These are phyloP conservation scores for Pocillopora grandis DNA, from an alignment of 92 coral and sea anemone genomes.

Conservation along the genomic window DNA sequence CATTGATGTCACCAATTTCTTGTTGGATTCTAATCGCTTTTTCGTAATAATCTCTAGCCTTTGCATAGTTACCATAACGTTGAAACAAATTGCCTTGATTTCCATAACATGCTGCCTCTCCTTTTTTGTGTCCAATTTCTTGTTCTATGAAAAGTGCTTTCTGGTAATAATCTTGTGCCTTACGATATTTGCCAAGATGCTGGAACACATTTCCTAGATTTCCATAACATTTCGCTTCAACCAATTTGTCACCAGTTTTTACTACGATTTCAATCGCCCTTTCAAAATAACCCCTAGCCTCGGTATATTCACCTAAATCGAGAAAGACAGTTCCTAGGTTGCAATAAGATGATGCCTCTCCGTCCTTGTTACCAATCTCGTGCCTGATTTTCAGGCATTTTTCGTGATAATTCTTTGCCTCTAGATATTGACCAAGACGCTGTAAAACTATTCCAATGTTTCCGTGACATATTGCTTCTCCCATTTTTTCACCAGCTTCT, in stretches of 20 bases:
- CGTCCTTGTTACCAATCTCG: background rate
- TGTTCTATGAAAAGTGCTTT: background rate
- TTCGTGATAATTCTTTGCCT: background rate
- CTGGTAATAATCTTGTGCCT: background rate
- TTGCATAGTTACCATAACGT: background rate
- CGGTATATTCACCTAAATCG: background rate
- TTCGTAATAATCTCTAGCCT: background rate
- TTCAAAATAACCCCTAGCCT: background rate
- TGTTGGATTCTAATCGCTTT: conserved; percentile 8
- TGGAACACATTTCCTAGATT: background rate
- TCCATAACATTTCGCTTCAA: background rate
- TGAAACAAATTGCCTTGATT: background rate
- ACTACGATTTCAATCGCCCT: background rate
- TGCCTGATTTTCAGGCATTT: background rate
- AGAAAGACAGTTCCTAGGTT: background rate
- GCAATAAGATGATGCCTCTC: background rate
- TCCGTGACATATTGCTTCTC: background rate
- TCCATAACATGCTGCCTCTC: background rate
- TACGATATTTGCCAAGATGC: background rate
- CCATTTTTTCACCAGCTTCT: background rate
- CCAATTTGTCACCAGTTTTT: background rate
- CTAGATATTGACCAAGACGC: background rate
- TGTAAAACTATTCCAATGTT: background rate
- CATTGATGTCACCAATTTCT: conserved; percentile 10
- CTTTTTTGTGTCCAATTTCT: background rate